Percentiles rank a stretch among this genome's conserved stretches.
phyloP scores from a whole-genome alignment of 1,140 invertebrate genomes.

The Drosophila leontia region DNA sequence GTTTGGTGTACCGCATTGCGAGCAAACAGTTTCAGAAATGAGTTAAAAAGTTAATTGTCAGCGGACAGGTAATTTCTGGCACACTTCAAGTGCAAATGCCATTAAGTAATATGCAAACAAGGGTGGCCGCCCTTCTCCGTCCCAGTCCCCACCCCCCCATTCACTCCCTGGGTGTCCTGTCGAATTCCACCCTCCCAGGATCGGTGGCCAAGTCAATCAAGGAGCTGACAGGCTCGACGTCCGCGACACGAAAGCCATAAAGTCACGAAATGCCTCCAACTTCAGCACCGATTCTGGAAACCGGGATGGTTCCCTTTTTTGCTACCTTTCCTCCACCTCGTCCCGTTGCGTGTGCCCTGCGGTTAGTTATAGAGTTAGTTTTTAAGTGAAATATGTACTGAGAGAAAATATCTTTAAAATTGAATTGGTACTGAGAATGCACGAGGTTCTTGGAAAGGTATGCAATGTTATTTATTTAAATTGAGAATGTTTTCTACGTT shows the following conservation, averaged over 20 bases:
- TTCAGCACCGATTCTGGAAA: constrained; percentile 10
- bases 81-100: constrained; percentile 77
- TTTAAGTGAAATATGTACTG: constrained; percentile 3
- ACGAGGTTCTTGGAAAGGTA: too few species aligned
- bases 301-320: constrained; percentile 14
- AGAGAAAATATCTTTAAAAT: background rate
- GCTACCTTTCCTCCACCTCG: constrained; percentile 16
- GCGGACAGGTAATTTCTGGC: constrained; percentile 83
- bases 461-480: too few species aligned
- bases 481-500: too few species aligned
- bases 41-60: constrained; percentile 84
- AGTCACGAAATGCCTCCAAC: constrained; percentile 71
- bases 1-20: constrained; percentile 56
- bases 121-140: constrained; percentile 44
- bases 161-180: background rate
- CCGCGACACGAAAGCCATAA: constrained; percentile 81
- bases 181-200: constrained; percentile 11
- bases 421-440: fast-evolving
- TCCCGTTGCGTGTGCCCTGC: constrained; percentile 62
- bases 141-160: background rate
- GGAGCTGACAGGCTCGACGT: constrained; percentile 58
- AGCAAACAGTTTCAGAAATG: constrained; percentile 68
- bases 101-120: constrained; percentile 83
- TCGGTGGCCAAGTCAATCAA: constrained; percentile 66
- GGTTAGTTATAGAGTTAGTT: constrained; percentile 71